These are phyloP conservation scores for Gymnocheta viridis DNA, from an alignment of 2,888 invertebrate species.

Conservation along the genomic window DNA sequence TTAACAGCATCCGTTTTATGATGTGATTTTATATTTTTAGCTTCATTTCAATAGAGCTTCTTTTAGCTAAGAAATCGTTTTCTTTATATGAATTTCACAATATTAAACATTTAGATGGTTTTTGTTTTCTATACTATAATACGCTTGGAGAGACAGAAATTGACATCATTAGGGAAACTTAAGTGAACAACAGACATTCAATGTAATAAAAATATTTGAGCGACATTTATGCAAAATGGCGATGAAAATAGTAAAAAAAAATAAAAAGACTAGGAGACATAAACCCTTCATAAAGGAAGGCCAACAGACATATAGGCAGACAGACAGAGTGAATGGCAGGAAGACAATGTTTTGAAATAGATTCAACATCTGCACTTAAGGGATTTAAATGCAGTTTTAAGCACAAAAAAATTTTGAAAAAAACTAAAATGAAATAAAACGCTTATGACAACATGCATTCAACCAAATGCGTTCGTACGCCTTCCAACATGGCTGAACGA, in stretches of 20 bases:
- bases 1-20: conserved; percentile 66
- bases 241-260: neutral
- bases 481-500: conserved; percentile 8
- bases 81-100: neutral
- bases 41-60: neutral
- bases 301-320: conserved; percentile 38
- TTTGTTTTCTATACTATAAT: conserved; percentile 30
- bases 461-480: conserved; percentile 15
- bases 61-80: conserved; percentile 6
- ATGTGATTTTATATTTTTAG: conserved; percentile 28
- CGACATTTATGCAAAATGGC: conserved; percentile 74
- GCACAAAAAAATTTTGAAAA: neutral
- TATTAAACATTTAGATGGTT: conserved; percentile 41
- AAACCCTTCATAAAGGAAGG: conserved; percentile 16
- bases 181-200: conserved; percentile 66
- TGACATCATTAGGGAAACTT: conserved; percentile 58
- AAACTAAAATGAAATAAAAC: conserved; percentile 19
- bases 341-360: conserved; percentile 44
- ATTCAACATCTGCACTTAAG: conserved; percentile 53
- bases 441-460: conserved; percentile 15
- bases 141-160: conserved; percentile 40
- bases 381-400: conserved; percentile 54
- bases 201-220: conserved; percentile 78
- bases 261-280: neutral
- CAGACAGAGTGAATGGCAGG: conserved; percentile 17